phyloP scores from a whole-genome alignment of 2,113 vertebrate genomes.

The Himantopus leucocephalus region DNA sequence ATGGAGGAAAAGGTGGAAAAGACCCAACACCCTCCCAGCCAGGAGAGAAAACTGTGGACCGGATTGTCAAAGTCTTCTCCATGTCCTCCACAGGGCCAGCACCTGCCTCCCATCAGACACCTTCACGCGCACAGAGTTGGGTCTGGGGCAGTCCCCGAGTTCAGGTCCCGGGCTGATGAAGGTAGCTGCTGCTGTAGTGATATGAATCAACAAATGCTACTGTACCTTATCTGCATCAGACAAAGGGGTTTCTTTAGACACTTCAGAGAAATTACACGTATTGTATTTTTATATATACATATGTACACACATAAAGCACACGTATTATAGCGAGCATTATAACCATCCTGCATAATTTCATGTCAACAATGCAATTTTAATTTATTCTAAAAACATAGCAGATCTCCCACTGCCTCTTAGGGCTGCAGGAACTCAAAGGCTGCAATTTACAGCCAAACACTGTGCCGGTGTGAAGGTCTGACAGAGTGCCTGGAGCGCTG shows the following conservation, averaged over 20 bases:
- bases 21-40: fast-evolving
- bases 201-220: not conserved
- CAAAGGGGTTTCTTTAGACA: not conserved
- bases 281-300: not conserved
- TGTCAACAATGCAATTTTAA: not conserved
- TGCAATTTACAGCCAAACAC: not conserved
- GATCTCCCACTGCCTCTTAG: not conserved
- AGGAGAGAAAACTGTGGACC: not conserved
- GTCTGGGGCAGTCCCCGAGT: not conserved
- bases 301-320: not conserved
- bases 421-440: not conserved
- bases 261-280: not conserved
- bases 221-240: not conserved
- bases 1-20: not conserved
- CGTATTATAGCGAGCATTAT: not conserved
- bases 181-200: not conserved
- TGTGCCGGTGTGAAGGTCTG: not conserved
- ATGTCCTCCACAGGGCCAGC: not conserved
- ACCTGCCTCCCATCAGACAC: not conserved
- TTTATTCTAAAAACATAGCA: not conserved
- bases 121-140: fast-evolving
- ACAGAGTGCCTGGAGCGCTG: not conserved
- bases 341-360: not conserved
- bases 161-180: not conserved
- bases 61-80: not conserved